These are phyloP conservation scores for Seladonia tumulorum DNA, from an alignment of 2,888 invertebrate genomes.

Conservation along the genomic window DNA sequence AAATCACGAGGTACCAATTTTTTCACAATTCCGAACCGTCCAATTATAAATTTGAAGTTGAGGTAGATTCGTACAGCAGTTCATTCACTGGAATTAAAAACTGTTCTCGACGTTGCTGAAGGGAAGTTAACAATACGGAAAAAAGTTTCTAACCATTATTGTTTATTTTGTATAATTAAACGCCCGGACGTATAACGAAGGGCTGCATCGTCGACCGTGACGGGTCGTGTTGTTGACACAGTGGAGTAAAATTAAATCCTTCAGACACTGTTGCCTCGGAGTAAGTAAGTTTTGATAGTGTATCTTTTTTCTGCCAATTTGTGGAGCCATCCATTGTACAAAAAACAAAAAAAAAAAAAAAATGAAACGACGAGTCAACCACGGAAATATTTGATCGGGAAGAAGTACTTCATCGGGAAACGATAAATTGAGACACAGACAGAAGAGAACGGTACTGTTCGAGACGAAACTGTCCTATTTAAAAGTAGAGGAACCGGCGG, in stretches of 20 bases:
- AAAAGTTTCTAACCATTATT: background rate
- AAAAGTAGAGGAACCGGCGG: background rate
- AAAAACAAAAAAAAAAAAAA: slow-evolving; percentile 20
- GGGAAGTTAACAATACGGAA: slow-evolving; percentile 3
- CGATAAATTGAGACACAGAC: background rate
- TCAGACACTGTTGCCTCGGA: background rate
- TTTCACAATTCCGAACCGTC: background rate
- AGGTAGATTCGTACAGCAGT: background rate
- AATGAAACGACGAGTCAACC: background rate
- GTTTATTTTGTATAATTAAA: slow-evolving; percentile 21
- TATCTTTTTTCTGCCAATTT: background rate
- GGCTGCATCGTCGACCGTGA: background rate
- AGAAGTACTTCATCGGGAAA: background rate
- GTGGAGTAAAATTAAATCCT: background rate
- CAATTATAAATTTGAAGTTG: background rate
- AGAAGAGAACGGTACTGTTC: slow-evolving; percentile 10
- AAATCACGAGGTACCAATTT: background rate
- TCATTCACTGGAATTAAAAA: background rate
- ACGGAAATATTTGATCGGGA: background rate
- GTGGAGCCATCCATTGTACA: background rate
- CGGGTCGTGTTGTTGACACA: background rate
- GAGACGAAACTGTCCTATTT: slow-evolving; percentile 12
- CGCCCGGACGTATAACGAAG: background rate
- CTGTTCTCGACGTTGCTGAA: background rate
- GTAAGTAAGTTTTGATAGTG: slow-evolving; percentile 47